Conservation (phyloP, 2,113 vertebrate species). For the Xiphophorus couchianus region DNA sequence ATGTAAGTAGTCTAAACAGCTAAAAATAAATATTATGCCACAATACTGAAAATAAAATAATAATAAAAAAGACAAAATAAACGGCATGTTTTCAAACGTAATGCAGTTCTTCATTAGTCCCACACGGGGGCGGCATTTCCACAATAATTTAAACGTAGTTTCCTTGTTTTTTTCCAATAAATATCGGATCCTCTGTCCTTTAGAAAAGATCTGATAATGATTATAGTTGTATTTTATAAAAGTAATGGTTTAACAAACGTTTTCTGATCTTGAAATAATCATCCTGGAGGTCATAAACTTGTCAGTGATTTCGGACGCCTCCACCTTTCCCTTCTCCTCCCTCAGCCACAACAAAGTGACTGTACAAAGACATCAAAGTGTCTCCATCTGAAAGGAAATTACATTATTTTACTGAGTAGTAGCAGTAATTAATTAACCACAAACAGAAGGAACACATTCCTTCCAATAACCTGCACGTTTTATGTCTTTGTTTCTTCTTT, state of each 20-base stretch:
- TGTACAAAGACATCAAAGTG: slow-evolving; percentile 30
- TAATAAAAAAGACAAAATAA: background rate
- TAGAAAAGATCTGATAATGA: background rate
- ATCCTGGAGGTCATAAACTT: slow-evolving; percentile 30
- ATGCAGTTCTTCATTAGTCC: background rate
- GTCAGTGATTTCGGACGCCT: slow-evolving; percentile 47
- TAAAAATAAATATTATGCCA: too few species aligned
- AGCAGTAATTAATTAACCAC: slow-evolving; percentile 38
- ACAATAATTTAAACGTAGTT: background rate
- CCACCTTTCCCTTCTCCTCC: slow-evolving; percentile 3
- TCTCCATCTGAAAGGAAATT: slow-evolving; percentile 17
- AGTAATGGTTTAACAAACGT: background rate
- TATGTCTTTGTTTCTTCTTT: background rate
- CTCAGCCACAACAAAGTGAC: slow-evolving; percentile 55
- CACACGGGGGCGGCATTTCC: slow-evolving; percentile 20
- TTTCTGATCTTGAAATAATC: slow-evolving; percentile 15
- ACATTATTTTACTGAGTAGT: slow-evolving; percentile 23
- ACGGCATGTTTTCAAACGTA: background rate
- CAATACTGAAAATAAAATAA: too few species aligned
- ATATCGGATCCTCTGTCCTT: background rate
- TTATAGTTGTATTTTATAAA: background rate
- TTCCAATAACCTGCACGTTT: background rate
- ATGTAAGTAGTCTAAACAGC: background rate
- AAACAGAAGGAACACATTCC: background rate
- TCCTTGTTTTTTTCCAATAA: background rate